Conservation (phyloP, 2,113 vertebrate species). For the Cyanistes caeruleus region DNA sequence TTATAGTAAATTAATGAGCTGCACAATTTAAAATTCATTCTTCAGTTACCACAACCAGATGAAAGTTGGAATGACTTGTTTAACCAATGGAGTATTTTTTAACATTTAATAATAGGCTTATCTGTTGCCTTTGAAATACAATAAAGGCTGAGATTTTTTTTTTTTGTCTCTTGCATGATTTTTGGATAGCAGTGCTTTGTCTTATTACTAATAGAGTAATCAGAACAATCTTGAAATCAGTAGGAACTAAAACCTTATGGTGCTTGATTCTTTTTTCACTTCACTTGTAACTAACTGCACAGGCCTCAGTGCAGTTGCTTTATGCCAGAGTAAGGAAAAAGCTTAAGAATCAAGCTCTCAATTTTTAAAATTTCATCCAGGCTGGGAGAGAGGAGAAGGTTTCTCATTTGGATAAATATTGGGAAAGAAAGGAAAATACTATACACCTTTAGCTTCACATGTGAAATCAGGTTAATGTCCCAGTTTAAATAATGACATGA, state of each 20-base stretch:
- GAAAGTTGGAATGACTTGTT: not conserved
- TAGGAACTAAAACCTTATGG: not conserved
- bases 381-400: accelerated
- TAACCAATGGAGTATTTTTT: not conserved
- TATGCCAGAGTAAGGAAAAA: not conserved
- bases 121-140: not conserved
- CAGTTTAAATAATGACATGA: not conserved
- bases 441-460: not conserved
- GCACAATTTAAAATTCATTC: not conserved
- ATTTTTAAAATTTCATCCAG: not conserved
- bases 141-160: not conserved
- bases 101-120: not conserved
- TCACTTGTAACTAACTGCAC: not conserved
- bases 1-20: not conserved
- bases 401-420: not conserved
- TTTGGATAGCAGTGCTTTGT: not conserved
- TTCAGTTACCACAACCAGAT: not conserved
- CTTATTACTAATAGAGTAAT: slow-evolving; percentile 6
- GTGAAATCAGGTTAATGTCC: not conserved
- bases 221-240: not conserved
- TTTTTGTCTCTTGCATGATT: not conserved
- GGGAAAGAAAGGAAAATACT: not conserved
- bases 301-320: not conserved
- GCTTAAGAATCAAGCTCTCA: not conserved
- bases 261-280: not conserved